Evolutionary conservation across 2,888 invertebrate species (phyloP).

Genomic region (Noctua janthe): DNA sequence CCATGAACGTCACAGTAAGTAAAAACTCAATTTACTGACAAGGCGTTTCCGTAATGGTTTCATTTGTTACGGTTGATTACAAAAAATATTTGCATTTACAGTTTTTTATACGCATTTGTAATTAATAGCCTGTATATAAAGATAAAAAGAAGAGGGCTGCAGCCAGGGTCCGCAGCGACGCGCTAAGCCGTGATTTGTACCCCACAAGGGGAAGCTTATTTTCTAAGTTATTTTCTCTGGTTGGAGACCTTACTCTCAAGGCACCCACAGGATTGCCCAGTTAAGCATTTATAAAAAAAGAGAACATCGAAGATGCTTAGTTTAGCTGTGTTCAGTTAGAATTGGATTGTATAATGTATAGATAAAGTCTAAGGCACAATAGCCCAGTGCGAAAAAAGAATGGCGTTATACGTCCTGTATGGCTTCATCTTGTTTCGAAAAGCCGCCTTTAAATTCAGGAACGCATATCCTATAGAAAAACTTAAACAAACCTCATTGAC

Average conservation of each 20-base stretch:
- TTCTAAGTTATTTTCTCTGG: background rate
- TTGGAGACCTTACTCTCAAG: background rate
- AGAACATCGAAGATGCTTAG: background rate
- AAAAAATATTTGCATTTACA: conserved; percentile 50
- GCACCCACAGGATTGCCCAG: background rate
- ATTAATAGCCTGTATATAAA: background rate
- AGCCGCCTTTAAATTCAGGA: background rate
- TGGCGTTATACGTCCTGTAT: background rate
- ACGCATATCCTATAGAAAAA: background rate
- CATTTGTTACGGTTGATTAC: conserved; percentile 38
- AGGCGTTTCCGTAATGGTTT: conserved; percentile 45
- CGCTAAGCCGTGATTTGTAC: background rate
- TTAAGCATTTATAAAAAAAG: background rate
- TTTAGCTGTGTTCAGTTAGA: background rate
- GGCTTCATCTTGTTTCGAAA: background rate
- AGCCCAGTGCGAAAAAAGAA: too few relatives aligned
- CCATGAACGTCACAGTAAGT: conserved; percentile 22
- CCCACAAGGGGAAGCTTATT: background rate
- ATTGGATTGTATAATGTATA: background rate
- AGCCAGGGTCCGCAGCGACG: background rate
- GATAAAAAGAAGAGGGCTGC: background rate
- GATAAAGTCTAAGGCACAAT: background rate
- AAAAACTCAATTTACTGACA: conserved; percentile 52
- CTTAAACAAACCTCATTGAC: conserved; percentile 86
- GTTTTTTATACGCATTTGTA: conserved; percentile 39